Evolutionary conservation across 2,113 vertebrate species (phyloP), one percentile per base, ranked within the genome.

Genomic region (Acrocephalus arundinaceus): DNA sequence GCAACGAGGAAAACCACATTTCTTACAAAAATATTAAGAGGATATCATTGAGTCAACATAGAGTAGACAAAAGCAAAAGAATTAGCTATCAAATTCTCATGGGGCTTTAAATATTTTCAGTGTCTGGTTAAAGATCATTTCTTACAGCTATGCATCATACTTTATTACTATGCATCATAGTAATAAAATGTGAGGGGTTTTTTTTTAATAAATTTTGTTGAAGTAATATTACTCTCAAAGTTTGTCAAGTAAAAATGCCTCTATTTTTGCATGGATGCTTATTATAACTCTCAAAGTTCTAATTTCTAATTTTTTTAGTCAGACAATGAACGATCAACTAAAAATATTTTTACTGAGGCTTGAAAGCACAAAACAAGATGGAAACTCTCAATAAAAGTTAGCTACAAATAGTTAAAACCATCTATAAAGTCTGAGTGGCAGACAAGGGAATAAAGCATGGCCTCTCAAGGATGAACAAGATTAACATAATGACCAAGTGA

Each of bases 401-500:
- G 21, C 10, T 46, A 41, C 10, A n/a, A 55, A 39, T 80, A 86
- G 22, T 54, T 76, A 91, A 85, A 77, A 3, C 23, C 66, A 48
- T 68, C 25, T 83, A 63, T 92, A 89, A 92, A 77, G 2, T 33
- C 22, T 87, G 49, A 93, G 7, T 92, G 62, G 75, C 41, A 89
- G 68, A 58, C 10, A 87, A 39, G 20, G 33, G 45, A 74, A 67
- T 43, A 76, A 92, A 73, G 9, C 59, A 67, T 43, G 94, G 51
- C 13, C 33, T 87, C 73, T 66, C 39, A 70, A 91, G 25, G 82
- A 75, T 94, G 65, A 96, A n/a, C 7, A 62, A 58, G 75, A 90
- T 84, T 86, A 94, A 67, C 24, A 63, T 58, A 73, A 93, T 95
- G 57, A 83, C 46, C 59, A 79, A 94, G 25, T 61, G 71, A 96